phyloP scores from a whole-genome alignment of 2,113 vertebrate species.

The Nothoprocta perdicaria region DNA sequence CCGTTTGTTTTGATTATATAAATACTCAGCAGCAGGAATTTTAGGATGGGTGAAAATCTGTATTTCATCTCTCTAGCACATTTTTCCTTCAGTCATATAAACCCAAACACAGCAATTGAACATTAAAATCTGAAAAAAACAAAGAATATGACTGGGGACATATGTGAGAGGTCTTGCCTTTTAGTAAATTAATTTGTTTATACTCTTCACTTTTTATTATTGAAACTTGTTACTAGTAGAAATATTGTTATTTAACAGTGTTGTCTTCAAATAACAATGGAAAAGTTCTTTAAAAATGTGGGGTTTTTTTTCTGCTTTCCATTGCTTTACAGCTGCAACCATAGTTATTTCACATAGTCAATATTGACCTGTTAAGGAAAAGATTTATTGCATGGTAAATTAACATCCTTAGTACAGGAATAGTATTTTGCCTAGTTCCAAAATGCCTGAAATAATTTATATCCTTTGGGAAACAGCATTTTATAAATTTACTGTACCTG shows the following conservation, averaged over 20 bases:
- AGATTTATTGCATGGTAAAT: slow-evolving; percentile 31
- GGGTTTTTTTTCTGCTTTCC: not conserved
- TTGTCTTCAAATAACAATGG: not conserved
- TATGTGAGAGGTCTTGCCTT: not conserved
- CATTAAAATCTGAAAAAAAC: not conserved
- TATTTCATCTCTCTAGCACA: not conserved
- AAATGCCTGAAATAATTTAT: slow-evolving; percentile 18
- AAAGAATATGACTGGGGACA: not conserved
- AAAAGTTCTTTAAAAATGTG: not conserved
- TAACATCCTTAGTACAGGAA: slow-evolving; percentile 3
- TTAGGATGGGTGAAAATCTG: not conserved
- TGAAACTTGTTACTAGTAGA: not conserved
- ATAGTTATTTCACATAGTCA: not conserved
- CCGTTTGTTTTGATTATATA: not conserved
- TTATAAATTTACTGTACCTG: slow-evolving; percentile 22
- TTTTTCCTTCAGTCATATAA: not conserved
- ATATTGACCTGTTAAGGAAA: slow-evolving; percentile 38
- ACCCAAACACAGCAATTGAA: not conserved
- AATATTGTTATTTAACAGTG: not conserved
- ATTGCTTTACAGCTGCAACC: not conserved
- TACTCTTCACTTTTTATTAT: not conserved
- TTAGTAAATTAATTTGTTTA: not conserved
- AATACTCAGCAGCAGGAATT: not conserved
- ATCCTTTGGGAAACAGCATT: slow-evolving; percentile 3
- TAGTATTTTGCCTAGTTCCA: not conserved